Conservation (phyloP, 2,797 vertebrate genomes). For the Vespertilio murinus region DNA sequence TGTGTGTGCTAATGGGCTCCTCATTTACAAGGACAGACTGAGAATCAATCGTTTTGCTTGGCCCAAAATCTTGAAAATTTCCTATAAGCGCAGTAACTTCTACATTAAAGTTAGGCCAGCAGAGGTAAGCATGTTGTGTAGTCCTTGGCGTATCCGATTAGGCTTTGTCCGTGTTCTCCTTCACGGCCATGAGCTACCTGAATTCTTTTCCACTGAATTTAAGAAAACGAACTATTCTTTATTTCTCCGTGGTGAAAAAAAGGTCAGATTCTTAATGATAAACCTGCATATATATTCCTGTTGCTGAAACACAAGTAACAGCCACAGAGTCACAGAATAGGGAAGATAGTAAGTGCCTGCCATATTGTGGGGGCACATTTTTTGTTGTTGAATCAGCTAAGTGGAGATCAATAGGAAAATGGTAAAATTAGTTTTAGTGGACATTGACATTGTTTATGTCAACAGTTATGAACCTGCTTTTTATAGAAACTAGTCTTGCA, state of each 20-base stretch:
- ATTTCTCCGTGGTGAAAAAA: not conserved
- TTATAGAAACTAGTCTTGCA: conserved; percentile 46
- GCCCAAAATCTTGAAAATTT: conserved; percentile 99
- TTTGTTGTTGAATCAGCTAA: not conserved
- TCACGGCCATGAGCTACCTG: not conserved
- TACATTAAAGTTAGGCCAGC: conserved; percentile 99
- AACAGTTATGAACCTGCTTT: not conserved
- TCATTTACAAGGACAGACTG: conserved; percentile 98
- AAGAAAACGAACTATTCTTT: not conserved
- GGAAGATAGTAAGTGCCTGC: not conserved
- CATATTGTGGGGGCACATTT: not conserved
- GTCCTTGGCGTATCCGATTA: not conserved
- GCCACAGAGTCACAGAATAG: not conserved
- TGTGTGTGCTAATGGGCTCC: conserved; percentile 95
- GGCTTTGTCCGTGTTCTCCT: not conserved
- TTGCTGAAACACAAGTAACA: not conserved
- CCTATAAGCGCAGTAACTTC: conserved; percentile 98
- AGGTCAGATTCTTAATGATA: not conserved
- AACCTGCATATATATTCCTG: not conserved
- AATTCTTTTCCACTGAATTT: not conserved
- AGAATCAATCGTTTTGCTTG: conserved; percentile 99
- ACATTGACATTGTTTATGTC: not conserved
- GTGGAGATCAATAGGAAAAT: not conserved
- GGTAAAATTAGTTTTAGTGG: not conserved
- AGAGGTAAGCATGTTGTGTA: conserved; percentile 87